phyloP scores from a whole-genome alignment of 2,113 vertebrate genomes.

The Sisor rabdophorus region DNA sequence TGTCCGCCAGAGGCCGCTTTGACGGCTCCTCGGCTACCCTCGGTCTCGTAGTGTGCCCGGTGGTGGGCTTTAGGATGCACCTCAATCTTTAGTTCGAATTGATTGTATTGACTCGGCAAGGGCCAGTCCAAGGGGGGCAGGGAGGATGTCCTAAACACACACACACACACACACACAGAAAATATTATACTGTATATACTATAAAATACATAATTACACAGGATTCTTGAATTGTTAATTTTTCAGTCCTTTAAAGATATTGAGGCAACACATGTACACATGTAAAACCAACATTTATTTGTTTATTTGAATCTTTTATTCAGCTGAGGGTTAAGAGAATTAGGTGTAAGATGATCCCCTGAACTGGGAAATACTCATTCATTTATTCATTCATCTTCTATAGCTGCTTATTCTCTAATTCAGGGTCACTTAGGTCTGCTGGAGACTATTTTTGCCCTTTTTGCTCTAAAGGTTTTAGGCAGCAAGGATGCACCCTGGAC shows the following conservation, averaged over 20 bases:
- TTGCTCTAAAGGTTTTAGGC: too few relatives aligned
- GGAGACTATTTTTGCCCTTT: too few relatives aligned
- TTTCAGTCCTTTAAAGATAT: background rate
- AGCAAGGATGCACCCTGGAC: too few relatives aligned
- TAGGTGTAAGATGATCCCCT: background rate
- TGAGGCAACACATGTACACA: background rate
- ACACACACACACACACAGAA: slow-evolving; percentile 48
- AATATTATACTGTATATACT: slow-evolving; percentile 2
- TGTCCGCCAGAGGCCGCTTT: slow-evolving; percentile 93
- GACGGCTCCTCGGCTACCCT: slow-evolving; percentile 94
- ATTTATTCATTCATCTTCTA: too few relatives aligned
- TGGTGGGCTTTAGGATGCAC: slow-evolving; percentile 98
- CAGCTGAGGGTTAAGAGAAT: background rate
- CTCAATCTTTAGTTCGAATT: slow-evolving; percentile 95
- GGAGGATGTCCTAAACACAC: slow-evolving; percentile 84
- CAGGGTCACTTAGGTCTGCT: too few relatives aligned
- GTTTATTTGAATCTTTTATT: background rate
- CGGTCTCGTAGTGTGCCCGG: slow-evolving; percentile 97
- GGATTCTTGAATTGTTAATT: background rate
- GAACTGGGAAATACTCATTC: too few relatives aligned
- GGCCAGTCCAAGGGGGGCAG: slow-evolving; percentile 97
- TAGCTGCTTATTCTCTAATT: too few relatives aligned
- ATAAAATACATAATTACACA: slow-evolving; percentile 9
- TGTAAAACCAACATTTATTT: background rate
- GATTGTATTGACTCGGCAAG: slow-evolving; percentile 88